A percentile compares a stretch with the other conserved stretches of the same genome.
Conservation (phyloP, 2,888 invertebrate species). For the Ptychoptera albimana region DNA sequence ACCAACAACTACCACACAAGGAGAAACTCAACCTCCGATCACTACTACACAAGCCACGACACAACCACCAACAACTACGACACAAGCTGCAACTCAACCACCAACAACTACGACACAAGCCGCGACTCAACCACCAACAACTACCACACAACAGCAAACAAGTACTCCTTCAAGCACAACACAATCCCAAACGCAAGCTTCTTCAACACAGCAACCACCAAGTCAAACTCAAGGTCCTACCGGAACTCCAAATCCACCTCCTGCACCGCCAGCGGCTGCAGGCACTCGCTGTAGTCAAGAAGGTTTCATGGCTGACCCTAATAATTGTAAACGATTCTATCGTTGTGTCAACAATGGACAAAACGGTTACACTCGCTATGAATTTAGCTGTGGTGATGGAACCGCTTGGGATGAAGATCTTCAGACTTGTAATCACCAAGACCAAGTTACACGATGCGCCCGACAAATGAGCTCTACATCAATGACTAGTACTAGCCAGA, state of each 20-base stretch:
- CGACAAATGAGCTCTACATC: slow-evolving; percentile 3
- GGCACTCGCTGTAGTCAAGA: slow-evolving; percentile 21
- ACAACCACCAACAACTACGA: slow-evolving; percentile 5
- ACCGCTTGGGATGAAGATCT: slow-evolving; percentile 41
- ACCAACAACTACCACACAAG: slow-evolving; percentile 6
- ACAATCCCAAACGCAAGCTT: slow-evolving; percentile 3
- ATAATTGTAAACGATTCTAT: slow-evolving; percentile 40
- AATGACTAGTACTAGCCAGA: slow-evolving; percentile 14
- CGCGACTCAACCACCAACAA: neutral
- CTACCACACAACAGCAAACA: neutral
- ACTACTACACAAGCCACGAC: slow-evolving; percentile 10
- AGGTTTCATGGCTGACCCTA: slow-evolving; percentile 31
- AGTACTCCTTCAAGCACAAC: neutral
- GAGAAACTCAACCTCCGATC: slow-evolving; percentile 8
- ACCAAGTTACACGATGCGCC: slow-evolving; percentile 16
- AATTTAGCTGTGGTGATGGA: slow-evolving; percentile 37
- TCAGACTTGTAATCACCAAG: slow-evolving; percentile 33
- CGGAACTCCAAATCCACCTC: slow-evolving; percentile 1
- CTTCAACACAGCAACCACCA: slow-evolving; percentile 1
- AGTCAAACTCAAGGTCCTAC: neutral
- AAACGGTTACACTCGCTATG: slow-evolving; percentile 31
- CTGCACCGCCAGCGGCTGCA: slow-evolving; percentile 4
- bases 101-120: slow-evolving; percentile 4
- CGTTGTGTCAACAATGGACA: slow-evolving; percentile 34
- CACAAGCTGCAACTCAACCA: slow-evolving; percentile 4